A percentile compares a stretch with the other conserved stretches of the same genome.
Evolutionary conservation across 1,140 invertebrate species (phyloP).

Genomic region (Telenomus remus): DNA sequence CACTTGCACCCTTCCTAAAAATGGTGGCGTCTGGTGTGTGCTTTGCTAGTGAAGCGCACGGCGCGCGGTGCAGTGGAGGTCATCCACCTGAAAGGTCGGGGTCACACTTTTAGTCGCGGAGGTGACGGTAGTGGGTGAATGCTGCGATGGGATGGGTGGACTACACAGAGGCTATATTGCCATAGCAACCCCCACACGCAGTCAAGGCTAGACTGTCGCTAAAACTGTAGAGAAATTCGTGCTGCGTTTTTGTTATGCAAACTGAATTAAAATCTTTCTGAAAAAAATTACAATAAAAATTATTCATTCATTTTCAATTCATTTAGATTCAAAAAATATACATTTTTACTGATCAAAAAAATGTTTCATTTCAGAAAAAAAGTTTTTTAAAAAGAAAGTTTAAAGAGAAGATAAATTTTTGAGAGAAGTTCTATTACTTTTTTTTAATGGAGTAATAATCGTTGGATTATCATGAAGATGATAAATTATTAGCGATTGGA

Average conservation of each 20-base stretch:
- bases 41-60: slow-evolving; percentile 62
- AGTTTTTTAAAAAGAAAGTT: no score
- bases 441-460: no score
- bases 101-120: slow-evolving; percentile 69
- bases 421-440: no score
- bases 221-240: slow-evolving; percentile 54
- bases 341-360: no score
- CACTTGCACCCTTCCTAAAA: slow-evolving; percentile 48
- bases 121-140: slow-evolving; percentile 52
- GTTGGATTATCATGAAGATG: no score
- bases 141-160: slow-evolving; percentile 23
- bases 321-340: no score
- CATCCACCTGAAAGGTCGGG: slow-evolving; percentile 76
- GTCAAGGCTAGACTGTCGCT: slow-evolving; percentile 73
- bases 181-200: slow-evolving; percentile 74
- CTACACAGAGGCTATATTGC: slow-evolving; percentile 60
- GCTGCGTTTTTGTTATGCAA: slow-evolving; percentile 14
- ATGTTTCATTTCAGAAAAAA: no score
- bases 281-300: no score
- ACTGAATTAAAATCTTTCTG: not conserved
- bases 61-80: slow-evolving; percentile 73
- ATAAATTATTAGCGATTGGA: no score
- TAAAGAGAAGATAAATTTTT: no score
- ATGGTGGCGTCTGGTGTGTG: slow-evolving; percentile 33
- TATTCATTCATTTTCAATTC: no score